phyloP scores from a whole-genome alignment of 2,888 invertebrate species.

The Drosophila prostipennis region DNA sequence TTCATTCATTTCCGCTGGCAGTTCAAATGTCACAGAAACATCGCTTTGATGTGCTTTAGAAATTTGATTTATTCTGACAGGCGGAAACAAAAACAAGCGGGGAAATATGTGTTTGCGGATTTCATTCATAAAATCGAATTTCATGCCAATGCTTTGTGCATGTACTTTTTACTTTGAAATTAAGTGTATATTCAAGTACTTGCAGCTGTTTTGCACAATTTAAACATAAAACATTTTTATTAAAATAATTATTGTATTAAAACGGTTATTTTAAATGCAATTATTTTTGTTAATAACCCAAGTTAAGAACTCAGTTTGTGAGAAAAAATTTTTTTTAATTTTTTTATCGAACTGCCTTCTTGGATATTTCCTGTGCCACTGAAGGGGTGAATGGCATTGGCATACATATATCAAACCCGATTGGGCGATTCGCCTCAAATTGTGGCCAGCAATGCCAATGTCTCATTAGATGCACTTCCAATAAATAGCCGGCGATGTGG shows the following conservation, averaged over 20 bases:
- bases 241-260: no score
- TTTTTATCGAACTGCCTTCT: no score
- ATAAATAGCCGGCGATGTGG: conserved; percentile 64
- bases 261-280: no score
- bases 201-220: no score
- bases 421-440: conserved; percentile 1
- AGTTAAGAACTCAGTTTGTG: no score
- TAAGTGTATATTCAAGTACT: no score
- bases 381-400: conserved; percentile 4
- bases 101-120: conserved; percentile 27
- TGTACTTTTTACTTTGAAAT: no score
- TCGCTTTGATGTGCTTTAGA: conserved; percentile 60
- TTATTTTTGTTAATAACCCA: no score
- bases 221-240: no score
- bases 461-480: conserved; percentile 72
- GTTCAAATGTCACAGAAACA: conserved; percentile 54
- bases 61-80: conserved; percentile 54
- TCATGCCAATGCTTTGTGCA: neutral
- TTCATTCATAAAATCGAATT: conserved; percentile 57
- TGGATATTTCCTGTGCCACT: neutral
- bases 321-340: no score
- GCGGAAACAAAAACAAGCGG: conserved; percentile 56
- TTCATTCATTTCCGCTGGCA: conserved; percentile 67
- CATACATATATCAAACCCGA: neutral
- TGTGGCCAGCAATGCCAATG: conserved; percentile 35